Evolutionary conservation across 2,797 vertebrate genomes (phyloP), one percentile per base, ranked within the genome.

Genomic region (Rhynchonycteris naso): DNA sequence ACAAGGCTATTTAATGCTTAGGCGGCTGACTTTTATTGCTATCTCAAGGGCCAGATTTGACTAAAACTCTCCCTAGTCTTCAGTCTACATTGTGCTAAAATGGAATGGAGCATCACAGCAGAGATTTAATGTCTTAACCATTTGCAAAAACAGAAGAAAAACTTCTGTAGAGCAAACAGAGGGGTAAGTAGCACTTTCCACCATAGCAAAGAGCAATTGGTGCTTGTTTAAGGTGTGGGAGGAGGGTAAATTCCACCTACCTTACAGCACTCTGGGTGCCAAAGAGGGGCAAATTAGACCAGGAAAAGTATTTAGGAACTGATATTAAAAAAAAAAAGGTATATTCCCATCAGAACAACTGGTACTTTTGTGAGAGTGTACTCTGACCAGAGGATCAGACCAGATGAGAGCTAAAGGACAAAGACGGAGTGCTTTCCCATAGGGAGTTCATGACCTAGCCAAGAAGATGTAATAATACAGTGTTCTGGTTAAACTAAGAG

Each of bases 61-160:
- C 74, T 93, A 91, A 96, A 94, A 68, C n/a, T 93, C 80, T 95
- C 79, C 92, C 79, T 59, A 56, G 80, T 75, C 89, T 86, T 94
- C 47, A 68, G 22, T 91, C 35, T 50, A 50, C 52, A 79, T 81
- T 91, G 63, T 68, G 33, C 72, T 91, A 91, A 95, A 96, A 94
- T 88, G 61, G 83, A 90, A 84, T 63, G 30, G 79, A 94, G 24
- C 68, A 82, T 81, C 80, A 50, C 54, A 30, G 75, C 66, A 84
- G 38, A 94, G 72, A 81, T 90, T 88, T 88, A 84, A 95, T 88
- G 80, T 80, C 63, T 58, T 71, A 78, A 85, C 84, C 18, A 56
- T 85, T 94, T 63, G 58, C 10, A 38, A 38, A 78, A 35, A 43
- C 2, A 14, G 47, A 30, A 81, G 30, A 8, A 22, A 66, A 22